phyloP scores from a whole-genome alignment of 2,113 vertebrate species.

The Callorhinus ursinus region DNA sequence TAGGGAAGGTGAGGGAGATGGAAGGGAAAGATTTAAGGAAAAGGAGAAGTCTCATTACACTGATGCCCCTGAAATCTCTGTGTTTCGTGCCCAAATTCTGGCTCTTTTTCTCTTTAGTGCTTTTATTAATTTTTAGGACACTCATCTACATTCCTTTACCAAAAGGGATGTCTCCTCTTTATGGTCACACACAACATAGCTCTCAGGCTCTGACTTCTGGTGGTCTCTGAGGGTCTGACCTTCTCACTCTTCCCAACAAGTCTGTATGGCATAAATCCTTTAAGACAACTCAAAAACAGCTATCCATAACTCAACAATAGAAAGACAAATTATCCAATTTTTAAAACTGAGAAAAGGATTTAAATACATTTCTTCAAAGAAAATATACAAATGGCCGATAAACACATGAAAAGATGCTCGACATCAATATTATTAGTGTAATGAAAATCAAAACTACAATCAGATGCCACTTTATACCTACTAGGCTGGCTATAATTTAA shows the following conservation, averaged over 20 bases:
- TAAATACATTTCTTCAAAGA: conserved; percentile 36
- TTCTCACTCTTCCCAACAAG: not conserved
- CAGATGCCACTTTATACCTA: not conserved
- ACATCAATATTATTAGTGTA: not conserved
- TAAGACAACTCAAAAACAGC: not conserved
- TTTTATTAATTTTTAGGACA: not conserved
- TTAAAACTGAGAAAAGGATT: not conserved
- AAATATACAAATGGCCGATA: not conserved
- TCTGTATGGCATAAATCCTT: not conserved
- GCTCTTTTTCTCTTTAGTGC: not conserved
- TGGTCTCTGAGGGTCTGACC: not conserved
- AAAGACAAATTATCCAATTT: not conserved
- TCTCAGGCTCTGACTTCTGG: not conserved
- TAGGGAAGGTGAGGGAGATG: not conserved
- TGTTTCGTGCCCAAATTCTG: not conserved
- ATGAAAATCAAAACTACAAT: not conserved
- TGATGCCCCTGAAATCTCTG: not conserved
- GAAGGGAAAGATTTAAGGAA: not conserved
- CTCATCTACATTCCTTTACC: not conserved
- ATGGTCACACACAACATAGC: not conserved
- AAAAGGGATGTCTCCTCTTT: not conserved
- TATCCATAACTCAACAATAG: not conserved
- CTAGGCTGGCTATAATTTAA: not conserved
- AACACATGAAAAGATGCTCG: not conserved
- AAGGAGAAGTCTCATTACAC: not conserved